Evolutionary conservation across 2,797 vertebrate species (phyloP), one percentile per base, ranked within the genome.

Genomic region (Poeciliopsis paucimaculata): DNA sequence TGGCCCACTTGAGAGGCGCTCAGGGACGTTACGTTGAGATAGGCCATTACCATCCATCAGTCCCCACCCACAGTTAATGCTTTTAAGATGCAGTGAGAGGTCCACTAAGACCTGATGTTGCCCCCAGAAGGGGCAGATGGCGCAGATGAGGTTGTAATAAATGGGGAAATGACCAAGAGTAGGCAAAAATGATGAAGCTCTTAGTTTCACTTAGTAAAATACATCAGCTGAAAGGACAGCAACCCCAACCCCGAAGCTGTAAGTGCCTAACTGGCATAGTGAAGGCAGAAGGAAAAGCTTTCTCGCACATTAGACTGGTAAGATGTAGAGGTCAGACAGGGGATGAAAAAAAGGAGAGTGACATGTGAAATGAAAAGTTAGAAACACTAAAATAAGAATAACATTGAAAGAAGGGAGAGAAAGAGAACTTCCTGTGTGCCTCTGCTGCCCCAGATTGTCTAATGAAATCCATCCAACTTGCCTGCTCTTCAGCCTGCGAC

Each of bases 391-490:
- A 91, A 88, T 86, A 88, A 81, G 86, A 92, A 80, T 75, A 83
- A 83, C 90, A 81, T 83, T 76, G 84, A 74, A 72, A 78, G 78
- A 83, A 72, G 41, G 68, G 81, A 83, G 76, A 77, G 77, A 82
- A 81, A 84, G 85, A 90, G 81, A 80, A 89, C 89, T 89, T 84
- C 86, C 82, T 87, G 86, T 90, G 86, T 87, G 87, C 84, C 87
- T 85, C 77, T 79, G 77, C 86, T 92, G 89, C 82, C 90, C 87
- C 77, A 87, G 88, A 93, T 91, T 89, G 89, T 91, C 87, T 93
- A 94, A 95, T 95, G 92, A 95, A 94, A 94, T 95, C 91, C 90
- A 92, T 92, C 92, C 91, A 93, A 90, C 94, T 93, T 87, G 89
- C 93, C 90, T 91, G 90, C 92, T 93, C 93, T 94, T 93, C 93